Evolutionary conservation across 2,113 vertebrate genomes (phyloP), one percentile per base, ranked within the genome.

Genomic region (Dryoscopus gambensis): DNA sequence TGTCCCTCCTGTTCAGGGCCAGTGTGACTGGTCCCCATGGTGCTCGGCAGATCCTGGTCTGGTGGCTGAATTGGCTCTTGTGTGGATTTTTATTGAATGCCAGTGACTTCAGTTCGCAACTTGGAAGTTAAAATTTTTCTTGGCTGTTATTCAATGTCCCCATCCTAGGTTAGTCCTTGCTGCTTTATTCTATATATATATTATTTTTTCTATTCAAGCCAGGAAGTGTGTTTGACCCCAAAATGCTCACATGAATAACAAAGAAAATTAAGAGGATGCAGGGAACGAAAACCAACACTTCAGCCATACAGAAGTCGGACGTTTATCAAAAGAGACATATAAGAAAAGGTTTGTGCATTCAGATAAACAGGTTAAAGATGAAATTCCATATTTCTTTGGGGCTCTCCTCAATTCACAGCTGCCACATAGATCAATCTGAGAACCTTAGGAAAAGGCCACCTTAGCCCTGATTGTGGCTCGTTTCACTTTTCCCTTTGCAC

Each of bases 21-120:
- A 2, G 9, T 0, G 24, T 25, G 15, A 14, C 63, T 6, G 10
- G 5, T 39, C 47, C 59, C 53, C 11, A 3, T 4, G 4, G 28
- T 11, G 39, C 64, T 74, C 3, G 0, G 57, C 50, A 53, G 11
- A 46, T 77, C 71, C 46, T 1, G 3, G 9, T 30, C 62, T 37
- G 17, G 21, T 42, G 62, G 49, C 55, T 74, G 55, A 70, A 35
- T 13, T 77, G 73, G 47, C 68, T 39, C 15, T 49, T 84, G 35
- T 15, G 17, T 44, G 19, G 0, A 2, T 89, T 88, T 75, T 55
- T 42, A 59, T 2, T 19, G 42, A 63, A 71, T 24, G 52, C 56
- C 70, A 65, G 56, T 40, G 47, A 47, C 46, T 85, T 85, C 85
- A 42, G 9, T 67, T 92, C 0, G 0, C 6, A 3, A 24, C 33